Evolutionary conservation across 2,888 invertebrate genomes (phyloP), one percentile per base, ranked within the genome.

Genomic region (Zaprionus bogoriensis): DNA sequence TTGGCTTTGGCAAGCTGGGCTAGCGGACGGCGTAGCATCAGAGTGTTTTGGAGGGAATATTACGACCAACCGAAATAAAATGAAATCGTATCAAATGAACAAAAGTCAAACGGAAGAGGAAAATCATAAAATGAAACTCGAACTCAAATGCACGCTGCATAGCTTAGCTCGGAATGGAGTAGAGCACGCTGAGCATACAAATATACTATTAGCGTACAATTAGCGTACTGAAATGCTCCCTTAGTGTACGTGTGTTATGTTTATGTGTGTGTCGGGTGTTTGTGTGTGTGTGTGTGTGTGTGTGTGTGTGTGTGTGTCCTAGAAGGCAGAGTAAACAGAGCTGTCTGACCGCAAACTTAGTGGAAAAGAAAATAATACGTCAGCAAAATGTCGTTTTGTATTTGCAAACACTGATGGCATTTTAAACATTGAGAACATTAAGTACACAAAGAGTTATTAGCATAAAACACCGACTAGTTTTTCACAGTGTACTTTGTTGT

Each of bases 371-470:
- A 82, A 67, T 51, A 78, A 77, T 66, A 65, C 63, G 10, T 67
- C 61, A 73, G 67, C 62, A 80, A 75, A 66, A 68, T 54, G 64
- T 58, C 67, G 53, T 61, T 58, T 66, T 73, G 50, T 80, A 80
- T 70, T 80, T 77, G 87, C 84, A 80, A 87, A 83, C 87, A 83
- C 59, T 82, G 79, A 82, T 82, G 83, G 86, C 83, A 76, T 64
- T 75, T 86, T 77, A 57, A 77, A 79, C 81, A 86, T 66, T 79
- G 72, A 86, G 71, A 86, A 87, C 82, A 87, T 75, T 70, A 79
- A 82, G 68, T 85, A 88, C 82, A 87, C 73, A 81, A 77, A 81
- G 70, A 87, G 32, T 36, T 36, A 74, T 76, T 84, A 74, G 74
- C 85, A 77, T 84, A 76, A 87, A 83, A 86, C 84, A 80, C 67